Percentiles rank a stretch among this genome's conserved stretches.
phyloP scores from a whole-genome alignment of 2,113 vertebrate species.

The Phrynocephalus versicolor region DNA sequence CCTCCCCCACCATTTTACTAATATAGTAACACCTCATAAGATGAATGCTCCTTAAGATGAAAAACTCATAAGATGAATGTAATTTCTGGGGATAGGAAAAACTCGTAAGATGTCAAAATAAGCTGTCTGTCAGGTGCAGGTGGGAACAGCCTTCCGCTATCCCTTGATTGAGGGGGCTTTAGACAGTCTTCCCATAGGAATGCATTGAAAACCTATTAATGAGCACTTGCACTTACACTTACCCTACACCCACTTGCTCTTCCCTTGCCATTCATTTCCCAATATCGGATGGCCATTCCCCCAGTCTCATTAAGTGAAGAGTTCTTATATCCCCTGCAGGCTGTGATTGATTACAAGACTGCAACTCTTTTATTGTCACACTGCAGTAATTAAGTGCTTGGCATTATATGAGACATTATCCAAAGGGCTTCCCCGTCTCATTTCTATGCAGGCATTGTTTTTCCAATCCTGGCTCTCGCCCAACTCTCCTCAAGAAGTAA shows the following conservation, averaged over 20 bases:
- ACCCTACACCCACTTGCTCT: neutral
- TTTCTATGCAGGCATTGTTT: conserved; percentile 19
- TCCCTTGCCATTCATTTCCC: conserved; percentile 6
- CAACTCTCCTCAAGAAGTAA: neutral
- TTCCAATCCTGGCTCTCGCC: neutral
- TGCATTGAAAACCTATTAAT: too few species aligned
- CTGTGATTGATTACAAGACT: neutral
- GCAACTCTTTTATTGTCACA: conserved; percentile 9
- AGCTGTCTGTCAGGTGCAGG: too few species aligned
- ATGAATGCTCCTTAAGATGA: too few species aligned
- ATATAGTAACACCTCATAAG: too few species aligned
- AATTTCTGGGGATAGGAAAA: too few species aligned
- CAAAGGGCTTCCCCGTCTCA: neutral
- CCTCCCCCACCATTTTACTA: too few species aligned
- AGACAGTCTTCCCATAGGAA: neutral
- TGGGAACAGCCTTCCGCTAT: too few species aligned
- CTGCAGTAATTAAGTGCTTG: neutral
- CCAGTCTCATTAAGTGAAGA: neutral
- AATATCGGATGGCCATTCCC: neutral
- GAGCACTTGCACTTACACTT: neutral
- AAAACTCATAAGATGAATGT: too few species aligned
- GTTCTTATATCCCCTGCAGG: neutral
- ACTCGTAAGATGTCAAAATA: too few species aligned
- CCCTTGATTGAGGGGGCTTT: too few species aligned
- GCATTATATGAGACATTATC: neutral